Evolutionary conservation across 2,797 vertebrate genomes (phyloP), one percentile per base, ranked within the genome.

Genomic region (Myotis pilosus): DNA sequence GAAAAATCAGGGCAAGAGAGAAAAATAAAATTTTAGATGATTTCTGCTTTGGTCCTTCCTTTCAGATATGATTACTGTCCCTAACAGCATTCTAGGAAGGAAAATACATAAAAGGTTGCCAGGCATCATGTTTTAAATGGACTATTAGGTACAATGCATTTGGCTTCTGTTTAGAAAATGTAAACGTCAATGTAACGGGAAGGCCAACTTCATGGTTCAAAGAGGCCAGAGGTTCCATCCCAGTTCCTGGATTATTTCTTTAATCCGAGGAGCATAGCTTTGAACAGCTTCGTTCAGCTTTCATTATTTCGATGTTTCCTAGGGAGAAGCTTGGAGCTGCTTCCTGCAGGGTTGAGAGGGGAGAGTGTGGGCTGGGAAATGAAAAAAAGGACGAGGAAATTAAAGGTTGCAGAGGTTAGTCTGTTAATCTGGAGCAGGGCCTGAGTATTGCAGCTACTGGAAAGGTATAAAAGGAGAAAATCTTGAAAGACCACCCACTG

Each of bases 141-240:
- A 71, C n/a, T 17, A 5, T 78, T 69, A 71, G 53, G 23, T 49
- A 22, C 33, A 88, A 62, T 5, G 36, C 60, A 41, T 22, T 92
- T 71, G 51, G 69, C 20, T 85, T 89, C 69, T 95, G 25, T 60
- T 92, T 94, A 71, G 71, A 94, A 87, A 94, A 72, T 19, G 1
- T n/a, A 69, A 64, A 25, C n/a, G 86, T 3, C 17, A 57, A 36
- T 78, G 2, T 64, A 76, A 49, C 38, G 4, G 30, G 19, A 90
- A 87, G 83, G 85, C 68, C 49, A 33, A 38, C 57, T 71, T 93
- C 3, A 17, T 16, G 41, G 36, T 44, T 95, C 44, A 57, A 25
- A 55, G n/a, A 69, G 82, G 15, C 83, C 66, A 80, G 66, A 60
- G 36, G n/a, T 78, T 69, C 7, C 44, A 38, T 92, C 83, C 30